Evolutionary conservation across 1,140 invertebrate species (phyloP), one percentile per base, ranked within the genome.

Genomic region (Panagrolaimus sp.): DNA sequence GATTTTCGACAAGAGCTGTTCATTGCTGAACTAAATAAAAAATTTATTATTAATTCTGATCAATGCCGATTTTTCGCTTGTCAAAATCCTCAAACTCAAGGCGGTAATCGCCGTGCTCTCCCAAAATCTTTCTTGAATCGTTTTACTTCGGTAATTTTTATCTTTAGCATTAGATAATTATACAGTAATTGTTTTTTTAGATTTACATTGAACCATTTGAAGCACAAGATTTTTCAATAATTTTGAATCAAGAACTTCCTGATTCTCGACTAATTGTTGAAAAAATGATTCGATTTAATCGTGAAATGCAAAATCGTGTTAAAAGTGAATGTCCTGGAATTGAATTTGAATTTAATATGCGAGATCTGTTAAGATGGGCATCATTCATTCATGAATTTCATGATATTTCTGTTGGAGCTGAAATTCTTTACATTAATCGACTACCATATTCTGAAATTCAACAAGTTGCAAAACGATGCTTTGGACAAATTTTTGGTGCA

Each of bases 91-190:
- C 85, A 93, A n/a, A 89, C 88, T 79, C 92, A 98, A 86, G 96
- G 96, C 43, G 93, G 95, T 1, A 93, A 91, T 1, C 87, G 96
- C 73, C 89, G 95, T 84, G 95, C 95, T 9, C 86, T 99, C 51
- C 96, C 96, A 0, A 89, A 91, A 78, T 98, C 95, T 0, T 99
- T 99, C 81, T 85, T 98, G 0, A 99, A 99, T 85, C 88, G 96
- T 78, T 99, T 99, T 79, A 96, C 92, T 23, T 92, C 96, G 31
- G 31, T 38, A 38, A 38, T 38, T 7, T 38, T 38, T 38, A 7
- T 38, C 7, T 4, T 38, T 38, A 38, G 7, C 2, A 38, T 38
- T 38, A 4, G n/a, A n/a, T n/a, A n/a, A n/a, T n/a, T n/a, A n/a
- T n/a, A n/a, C n/a, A n/a, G n/a, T n/a, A n/a, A n/a, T n/a, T n/a